Evolutionary conservation across 2,113 vertebrate genomes (phyloP).

Genomic region (Tiliqua scincoides): DNA sequence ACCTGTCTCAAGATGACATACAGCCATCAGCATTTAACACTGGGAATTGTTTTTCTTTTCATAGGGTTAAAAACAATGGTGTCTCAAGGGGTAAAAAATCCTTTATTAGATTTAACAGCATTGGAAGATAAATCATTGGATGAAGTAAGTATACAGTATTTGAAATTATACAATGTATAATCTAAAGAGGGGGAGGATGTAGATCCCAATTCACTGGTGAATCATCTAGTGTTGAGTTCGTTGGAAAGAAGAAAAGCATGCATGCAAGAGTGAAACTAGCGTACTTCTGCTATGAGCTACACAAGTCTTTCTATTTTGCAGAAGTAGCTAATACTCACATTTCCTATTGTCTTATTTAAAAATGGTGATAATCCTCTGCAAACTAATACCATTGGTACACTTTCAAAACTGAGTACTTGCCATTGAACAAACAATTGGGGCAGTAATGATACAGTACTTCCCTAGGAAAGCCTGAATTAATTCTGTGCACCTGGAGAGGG

Average conservation of each 20-base stretch:
- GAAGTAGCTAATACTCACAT: neutral
- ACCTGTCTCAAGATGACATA: neutral
- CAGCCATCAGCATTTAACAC: neutral
- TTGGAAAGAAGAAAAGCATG: neutral
- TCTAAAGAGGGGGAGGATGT: neutral
- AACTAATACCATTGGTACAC: neutral
- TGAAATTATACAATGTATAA: neutral
- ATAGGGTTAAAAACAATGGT: slow-evolving; percentile 94
- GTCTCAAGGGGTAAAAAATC: slow-evolving; percentile 96
- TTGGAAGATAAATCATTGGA: slow-evolving; percentile 95
- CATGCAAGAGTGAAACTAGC: neutral
- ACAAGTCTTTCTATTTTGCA: neutral
- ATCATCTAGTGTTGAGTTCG: neutral
- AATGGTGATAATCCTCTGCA: neutral
- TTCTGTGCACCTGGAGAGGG: too few relatives aligned
- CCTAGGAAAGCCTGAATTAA: neutral
- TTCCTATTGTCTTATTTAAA: neutral
- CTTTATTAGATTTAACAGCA: slow-evolving; percentile 91
- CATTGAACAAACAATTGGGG: neutral
- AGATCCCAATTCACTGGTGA: neutral
- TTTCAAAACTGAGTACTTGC: neutral
- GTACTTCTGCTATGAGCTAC: neutral
- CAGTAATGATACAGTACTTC: neutral
- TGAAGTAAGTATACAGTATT: slow-evolving; percentile 82
- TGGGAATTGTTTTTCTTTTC: slow-evolving; percentile 32